Conservation (phyloP, 2,888 invertebrate genomes). For the Drosophila ustulata region DNA sequence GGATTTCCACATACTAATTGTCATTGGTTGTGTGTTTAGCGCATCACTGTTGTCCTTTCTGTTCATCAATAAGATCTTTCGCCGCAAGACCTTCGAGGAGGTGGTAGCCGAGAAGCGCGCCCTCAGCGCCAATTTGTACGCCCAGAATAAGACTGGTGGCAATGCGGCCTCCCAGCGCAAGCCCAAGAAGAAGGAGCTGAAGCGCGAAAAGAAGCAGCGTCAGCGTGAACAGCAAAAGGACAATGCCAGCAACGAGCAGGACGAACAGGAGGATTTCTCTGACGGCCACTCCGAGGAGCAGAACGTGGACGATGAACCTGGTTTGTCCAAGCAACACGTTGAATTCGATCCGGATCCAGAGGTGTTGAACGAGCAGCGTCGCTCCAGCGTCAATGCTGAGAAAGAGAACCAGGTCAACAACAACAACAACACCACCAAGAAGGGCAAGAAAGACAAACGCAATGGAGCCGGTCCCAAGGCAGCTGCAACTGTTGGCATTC, state of each 20-base stretch:
- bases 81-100: slow-evolving; percentile 85
- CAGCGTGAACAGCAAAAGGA: slow-evolving; percentile 79
- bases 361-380: slow-evolving; percentile 68
- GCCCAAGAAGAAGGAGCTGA: slow-evolving; percentile 83
- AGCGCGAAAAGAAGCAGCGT: slow-evolving; percentile 83
- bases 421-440: slow-evolving; percentile 47
- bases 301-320: slow-evolving; percentile 74
- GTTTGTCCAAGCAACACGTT: slow-evolving; percentile 81
- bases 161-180: slow-evolving; percentile 66
- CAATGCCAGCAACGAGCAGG: slow-evolving; percentile 58
- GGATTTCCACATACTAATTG: slow-evolving; percentile 85
- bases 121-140: slow-evolving; percentile 84
- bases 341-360: slow-evolving; percentile 84
- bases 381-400: slow-evolving; percentile 73
- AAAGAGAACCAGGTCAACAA: slow-evolving; percentile 72
- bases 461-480: slow-evolving; percentile 61
- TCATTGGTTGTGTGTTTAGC: slow-evolving; percentile 84
- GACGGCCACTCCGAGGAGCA: slow-evolving; percentile 81
- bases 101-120: slow-evolving; percentile 84
- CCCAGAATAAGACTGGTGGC: slow-evolving; percentile 75
- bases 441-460: slow-evolving; percentile 80
- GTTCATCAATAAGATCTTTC: slow-evolving; percentile 84
- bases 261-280: slow-evolving; percentile 76
- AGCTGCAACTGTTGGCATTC: slow-evolving; percentile 78
- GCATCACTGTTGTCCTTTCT: slow-evolving; percentile 83